Evolutionary conservation across 2,888 invertebrate species (phyloP).

Genomic region (Sphecodes monilicornis): DNA sequence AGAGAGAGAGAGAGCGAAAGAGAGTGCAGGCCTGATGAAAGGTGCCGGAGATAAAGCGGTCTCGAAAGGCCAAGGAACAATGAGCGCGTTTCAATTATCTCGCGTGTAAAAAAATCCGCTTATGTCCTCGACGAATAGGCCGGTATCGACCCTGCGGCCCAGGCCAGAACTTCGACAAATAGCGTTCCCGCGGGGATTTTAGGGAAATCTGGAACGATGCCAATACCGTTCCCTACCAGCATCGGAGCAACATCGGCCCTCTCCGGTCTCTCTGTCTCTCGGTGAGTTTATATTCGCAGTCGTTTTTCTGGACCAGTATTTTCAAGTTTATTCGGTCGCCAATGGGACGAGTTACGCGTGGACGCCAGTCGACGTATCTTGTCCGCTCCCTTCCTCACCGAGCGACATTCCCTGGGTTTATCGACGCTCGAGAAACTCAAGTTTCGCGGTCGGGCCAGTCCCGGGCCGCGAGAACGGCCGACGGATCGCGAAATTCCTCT

Average conservation of each 20-base stretch:
- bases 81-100: conserved; percentile 72
- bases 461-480: background rate
- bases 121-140: conserved; percentile 74
- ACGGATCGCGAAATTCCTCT: background rate
- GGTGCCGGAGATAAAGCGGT: conserved; percentile 45
- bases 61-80: conserved; percentile 56
- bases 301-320: conserved; percentile 30
- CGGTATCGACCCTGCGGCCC: conserved; percentile 73
- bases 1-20: background rate
- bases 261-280: background rate
- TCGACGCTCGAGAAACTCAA: background rate
- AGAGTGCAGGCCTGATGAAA: conserved; percentile 22
- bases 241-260: conserved; percentile 49
- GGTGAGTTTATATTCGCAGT: conserved; percentile 35
- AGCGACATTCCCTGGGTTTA: conserved; percentile 1
- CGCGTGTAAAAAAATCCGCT: conserved; percentile 67
- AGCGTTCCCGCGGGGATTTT: conserved; percentile 68
- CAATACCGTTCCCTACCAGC: conserved; percentile 63
- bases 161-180: conserved; percentile 64
- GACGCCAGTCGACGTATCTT: background rate
- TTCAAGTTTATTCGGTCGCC: conserved; percentile 56
- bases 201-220: conserved; percentile 75
- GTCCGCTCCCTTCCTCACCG: background rate
- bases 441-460: background rate
- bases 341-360: conserved; percentile 39